A percentile compares a stretch with the other conserved stretches of the same genome.
Conservation (phyloP, 2,113 vertebrate species). For the Chaetodon auriga region DNA sequence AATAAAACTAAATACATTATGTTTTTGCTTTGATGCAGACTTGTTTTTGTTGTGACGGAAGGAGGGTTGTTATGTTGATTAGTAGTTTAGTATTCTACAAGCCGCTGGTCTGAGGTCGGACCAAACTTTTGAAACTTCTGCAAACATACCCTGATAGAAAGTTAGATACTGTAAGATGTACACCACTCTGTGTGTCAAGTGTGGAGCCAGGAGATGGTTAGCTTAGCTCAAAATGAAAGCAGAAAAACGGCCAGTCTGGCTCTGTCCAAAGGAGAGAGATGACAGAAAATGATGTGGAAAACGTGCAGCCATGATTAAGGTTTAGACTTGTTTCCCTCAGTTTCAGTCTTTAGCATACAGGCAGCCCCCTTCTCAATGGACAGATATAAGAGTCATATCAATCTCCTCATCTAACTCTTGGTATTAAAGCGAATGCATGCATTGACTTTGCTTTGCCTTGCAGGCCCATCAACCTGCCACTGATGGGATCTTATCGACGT, state of each 20-base stretch:
- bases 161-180: not conserved
- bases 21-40: conserved; percentile 18
- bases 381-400: too few relatives aligned
- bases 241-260: not conserved
- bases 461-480: conserved; percentile 26
- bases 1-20: conserved; percentile 39
- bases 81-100: conserved; percentile 48
- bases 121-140: conserved; percentile 8
- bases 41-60: conserved; percentile 67
- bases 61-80: conserved; percentile 37
- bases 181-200: not conserved
- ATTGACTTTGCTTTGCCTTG: conserved; percentile 4
- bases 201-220: not conserved
- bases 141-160: too few relatives aligned
- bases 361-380: too few relatives aligned
- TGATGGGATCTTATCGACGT: conserved; percentile 32
- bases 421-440: not conserved
- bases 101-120: not conserved
- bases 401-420: not conserved
- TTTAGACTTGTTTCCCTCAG: too few relatives aligned
- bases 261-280: not conserved
- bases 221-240: not conserved
- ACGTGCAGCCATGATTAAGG: too few relatives aligned
- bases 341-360: too few relatives aligned
- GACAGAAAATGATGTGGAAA: too few relatives aligned